Evolutionary conservation across 2,113 vertebrate genomes (phyloP), one percentile per base, ranked within the genome.

Genomic region (Panthera uncia): DNA sequence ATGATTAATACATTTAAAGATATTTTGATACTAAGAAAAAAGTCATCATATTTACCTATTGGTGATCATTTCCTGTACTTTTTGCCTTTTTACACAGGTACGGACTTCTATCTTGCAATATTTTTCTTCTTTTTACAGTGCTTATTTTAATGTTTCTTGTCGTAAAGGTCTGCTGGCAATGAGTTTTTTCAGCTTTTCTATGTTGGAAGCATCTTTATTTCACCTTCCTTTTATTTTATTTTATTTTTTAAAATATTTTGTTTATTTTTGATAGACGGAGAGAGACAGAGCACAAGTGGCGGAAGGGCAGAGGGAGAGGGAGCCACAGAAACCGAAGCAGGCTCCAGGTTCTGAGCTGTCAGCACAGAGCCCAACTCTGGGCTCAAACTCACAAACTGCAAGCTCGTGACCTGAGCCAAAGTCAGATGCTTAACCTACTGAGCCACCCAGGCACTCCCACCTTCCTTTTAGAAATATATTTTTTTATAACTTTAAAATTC

Each of bases 171-270:
- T 89, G 57, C 15, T 55, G 38, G 38, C 12, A 15, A 69, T 93
- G 23, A 73, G 52, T 52, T 76, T 82, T 36, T 94, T 83, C 12
- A n/a, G 14, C 18, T 87, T 81, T 93, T 80, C 27, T 76, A 76
- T 69, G 71, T 3, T 11, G 45, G 12, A 65, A 87, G 45, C 31
- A 82, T 8, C 14, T 45, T 82, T 86, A 81, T 95, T 73, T 82
- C 29, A 38, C 10, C 10, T 86, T 93, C 57, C 18, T 91, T 81
- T 81, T 52, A 61, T 45, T 45, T 45, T 45, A 45, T 45, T 45
- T 45, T 45, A 45, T 41, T 41, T 41, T 41, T 45, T 1, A 45
- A 45, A 45, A 45, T 45, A 45, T 45, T 45, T 45, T 45, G 9
- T 45, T 45, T 45, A 45, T 45, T 45, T 45, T 45, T 45, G 45